These are phyloP conservation scores for Apodemia hepburni DNA, from an alignment of 2,888 invertebrate genomes.

Conservation along the genomic window DNA sequence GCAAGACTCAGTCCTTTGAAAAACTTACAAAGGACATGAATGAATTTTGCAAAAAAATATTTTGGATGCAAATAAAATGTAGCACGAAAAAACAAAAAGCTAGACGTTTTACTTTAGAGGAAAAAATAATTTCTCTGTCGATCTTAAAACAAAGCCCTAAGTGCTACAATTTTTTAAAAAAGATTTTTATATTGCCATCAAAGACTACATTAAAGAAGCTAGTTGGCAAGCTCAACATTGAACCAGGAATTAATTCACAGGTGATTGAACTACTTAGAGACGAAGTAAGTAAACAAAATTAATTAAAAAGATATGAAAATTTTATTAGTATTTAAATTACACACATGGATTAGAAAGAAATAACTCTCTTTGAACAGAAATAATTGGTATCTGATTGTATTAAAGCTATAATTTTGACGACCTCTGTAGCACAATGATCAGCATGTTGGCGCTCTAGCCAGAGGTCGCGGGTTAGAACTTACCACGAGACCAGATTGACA, in stretches of 20 bases:
- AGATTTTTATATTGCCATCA: constrained; percentile 18
- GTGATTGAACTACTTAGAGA: too few relatives aligned
- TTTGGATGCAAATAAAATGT: constrained; percentile 21
- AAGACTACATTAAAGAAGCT: constrained; percentile 9
- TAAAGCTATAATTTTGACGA: too few relatives aligned
- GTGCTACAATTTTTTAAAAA: constrained; percentile 17
- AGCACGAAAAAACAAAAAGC: constrained; percentile 5
- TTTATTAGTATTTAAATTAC: too few relatives aligned
- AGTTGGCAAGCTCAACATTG: constrained; percentile 3
- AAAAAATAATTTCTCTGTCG: constrained; percentile 16
- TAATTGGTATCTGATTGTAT: too few relatives aligned
- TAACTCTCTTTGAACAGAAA: too few relatives aligned
- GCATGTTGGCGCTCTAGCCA: too few relatives aligned
- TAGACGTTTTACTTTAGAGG: constrained; percentile 16
- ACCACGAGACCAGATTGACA: too few relatives aligned
- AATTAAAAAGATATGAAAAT: too few relatives aligned
- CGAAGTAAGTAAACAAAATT: too few relatives aligned
- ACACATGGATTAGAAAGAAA: too few relatives aligned
- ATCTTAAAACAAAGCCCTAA: constrained; percentile 21
- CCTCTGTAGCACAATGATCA: too few relatives aligned
- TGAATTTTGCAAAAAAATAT: constrained; percentile 19
- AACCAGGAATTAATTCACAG: constrained; percentile 11
- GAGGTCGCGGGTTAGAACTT: too few relatives aligned
- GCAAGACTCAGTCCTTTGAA: constrained; percentile 19
- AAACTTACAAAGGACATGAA: constrained; percentile 21